Base-by-base conservation (phyloP, 2,888 invertebrate genomes). In the Tanytarsus gracilentus region DNA sequence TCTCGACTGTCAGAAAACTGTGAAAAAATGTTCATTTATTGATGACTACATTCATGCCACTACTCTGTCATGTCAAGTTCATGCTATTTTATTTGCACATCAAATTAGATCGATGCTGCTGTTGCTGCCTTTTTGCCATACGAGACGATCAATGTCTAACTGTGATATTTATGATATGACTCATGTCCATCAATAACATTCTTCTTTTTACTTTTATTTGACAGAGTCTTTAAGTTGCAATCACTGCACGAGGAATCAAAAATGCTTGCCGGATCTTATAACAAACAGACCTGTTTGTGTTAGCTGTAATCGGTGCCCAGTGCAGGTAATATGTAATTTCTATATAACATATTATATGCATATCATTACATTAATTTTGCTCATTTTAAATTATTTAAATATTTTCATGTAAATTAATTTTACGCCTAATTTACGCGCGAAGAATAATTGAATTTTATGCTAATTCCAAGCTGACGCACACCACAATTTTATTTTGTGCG, bases 221-320 rank as follows among this genome's bases (percentile, higher is more conserved):
- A 6, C 75, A 85, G 86, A 77, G 65, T 76, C 77, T 65, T 82
- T 83, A 33, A 82, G 79, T 62, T 88, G 88, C 72, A 76, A 76
- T 64, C 78, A 78, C 62, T 88, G 88, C 70, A 78, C 79, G 62
- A 78, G 81, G 63, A 80, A 81, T 49, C 82, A 85, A 71, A 79
- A 78, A 53, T 88, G 88, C 69, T 74, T 88, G 66, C 76, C 78
- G 64, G 84, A 86, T 69, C 72, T 78, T 65, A 69, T 72, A 56
- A 79, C 80, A n/a, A 80, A 81, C 26, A 75, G 77, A 64, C 86
- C 87, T 6, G 78, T 86, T 62, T 88, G 88, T 71, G 82, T 85
- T 64, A 81, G 82, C 64, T 88, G 88, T 18, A 44, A 44, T 23
- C 44, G 44, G 11, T 44, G 44, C 21, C 16, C 18, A 11, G 4